Percentiles rank a stretch among this genome's conserved stretches.
Evolutionary conservation across 2,888 invertebrate species (phyloP).

Genomic region (Bursaphelenchus okinawaensis): DNA sequence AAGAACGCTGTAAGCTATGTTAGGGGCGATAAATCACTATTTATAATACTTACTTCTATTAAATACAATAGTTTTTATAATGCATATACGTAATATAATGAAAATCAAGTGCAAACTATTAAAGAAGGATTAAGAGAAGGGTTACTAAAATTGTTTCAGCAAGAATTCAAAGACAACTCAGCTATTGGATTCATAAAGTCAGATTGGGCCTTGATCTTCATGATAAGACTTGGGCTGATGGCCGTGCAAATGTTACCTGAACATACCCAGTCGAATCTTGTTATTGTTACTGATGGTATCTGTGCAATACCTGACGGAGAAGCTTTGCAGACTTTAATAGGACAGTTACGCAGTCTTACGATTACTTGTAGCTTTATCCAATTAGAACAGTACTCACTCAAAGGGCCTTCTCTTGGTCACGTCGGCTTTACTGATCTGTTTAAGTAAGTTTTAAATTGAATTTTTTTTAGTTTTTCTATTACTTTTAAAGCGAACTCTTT

Average conservation of each 20-base stretch:
- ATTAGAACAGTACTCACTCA: background rate
- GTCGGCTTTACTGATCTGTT: conserved; percentile 72
- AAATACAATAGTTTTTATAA: too few relatives aligned
- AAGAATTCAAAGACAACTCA: conserved; percentile 11
- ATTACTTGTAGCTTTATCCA: conserved; percentile 73
- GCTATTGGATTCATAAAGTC: conserved; percentile 26
- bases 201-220: conserved; percentile 65
- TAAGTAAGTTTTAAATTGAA: conserved; percentile 55
- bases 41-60: too few relatives aligned
- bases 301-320: conserved; percentile 68
- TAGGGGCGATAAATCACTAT: too few relatives aligned
- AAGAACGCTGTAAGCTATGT: too few relatives aligned
- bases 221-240: conserved; percentile 72
- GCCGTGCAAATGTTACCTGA: conserved; percentile 72
- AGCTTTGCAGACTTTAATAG: conserved; percentile 69
- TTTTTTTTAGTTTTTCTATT: too few relatives aligned
- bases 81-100: too few relatives aligned
- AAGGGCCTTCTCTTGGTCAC: conserved; percentile 61
- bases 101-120: too few relatives aligned
- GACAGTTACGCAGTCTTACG: conserved; percentile 70
- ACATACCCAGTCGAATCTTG: conserved; percentile 65
- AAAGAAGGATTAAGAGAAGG: too few relatives aligned
- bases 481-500: too few relatives aligned
- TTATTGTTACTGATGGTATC: conserved; percentile 69
- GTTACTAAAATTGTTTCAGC: background rate